Evolutionary conservation across 2,113 vertebrate genomes (phyloP), one percentile per base, ranked within the genome.

Genomic region (Elgaria multicarinata): DNA sequence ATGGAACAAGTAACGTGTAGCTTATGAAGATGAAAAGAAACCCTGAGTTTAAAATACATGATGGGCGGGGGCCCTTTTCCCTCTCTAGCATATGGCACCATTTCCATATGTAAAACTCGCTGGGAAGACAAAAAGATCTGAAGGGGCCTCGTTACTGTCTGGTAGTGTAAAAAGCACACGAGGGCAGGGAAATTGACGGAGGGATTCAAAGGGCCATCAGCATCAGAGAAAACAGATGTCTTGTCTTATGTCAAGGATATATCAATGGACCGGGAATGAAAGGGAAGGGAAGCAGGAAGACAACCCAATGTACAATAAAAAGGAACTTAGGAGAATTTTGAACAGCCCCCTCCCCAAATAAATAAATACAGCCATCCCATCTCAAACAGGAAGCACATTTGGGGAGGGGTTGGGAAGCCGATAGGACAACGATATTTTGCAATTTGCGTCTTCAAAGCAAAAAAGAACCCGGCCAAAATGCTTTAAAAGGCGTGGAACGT

Each of bases 401-500:
- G 72, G 62, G 71, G 71, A 77, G 58, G 79, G 69, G 31, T 36
- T 22, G 16, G 24, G 18, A 89, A 74, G 71, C 80, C 46, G 58
- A 77, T 66, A 69, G 53, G 81, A 39, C 72, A 50, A 46, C 6
- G 44, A 76, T 31, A 20, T 84, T 89, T 84, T 84, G 72, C 46
- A 83, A 77, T 89, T 77, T 39, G 72, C 81, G 10, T 89, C 58
- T 77, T 84, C 88, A 89, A 89, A 89, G 88, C 14, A 42, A 3
- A 76, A 39, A 14, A 28, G 31, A 9, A 7, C 8, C 12, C 26
- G 46, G 53, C 31, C 79, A 75, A 78, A 62, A 72, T 31, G 31
- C 55, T 89, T 83, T 74, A 75, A 83, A 83, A 76, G 50, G 53
- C 67, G n/a, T 3, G 2, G 39, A 10, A n/a, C 28, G 24, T 14